Base-by-base conservation (phyloP, 2,797 vertebrate species). In the Pangasius krempfi region DNA sequence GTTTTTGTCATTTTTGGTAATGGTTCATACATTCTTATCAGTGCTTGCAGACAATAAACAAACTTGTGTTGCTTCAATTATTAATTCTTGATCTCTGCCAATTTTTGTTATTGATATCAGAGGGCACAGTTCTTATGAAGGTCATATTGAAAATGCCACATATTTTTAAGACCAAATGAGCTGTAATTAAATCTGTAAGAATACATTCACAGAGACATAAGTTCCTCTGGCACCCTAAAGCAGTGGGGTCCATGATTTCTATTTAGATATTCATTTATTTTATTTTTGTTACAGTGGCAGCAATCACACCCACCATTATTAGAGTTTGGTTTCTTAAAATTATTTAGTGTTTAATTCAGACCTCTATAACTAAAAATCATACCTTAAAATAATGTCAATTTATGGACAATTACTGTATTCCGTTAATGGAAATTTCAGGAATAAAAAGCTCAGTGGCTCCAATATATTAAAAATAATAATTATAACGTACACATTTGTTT, bases 21-120 rank as follows among this genome's bases (percentile, higher is more conserved):
- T 83, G 16, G 25, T 25, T 70, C 47, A 60, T 60, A 60, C 44
- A 20, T 27, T 68, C 64, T 4, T 30, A n/a, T 50, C 18, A 84
- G 22, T 62, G 12, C 50, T 86, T 73, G 13, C 64, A 66, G 18
- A n/a, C 22, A 79, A 70, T 84, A 40, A 84, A 70, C 13, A 76
- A 70, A 50, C 50, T 62, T 22, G 44, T 25, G 22, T 70, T 56
- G 68, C 14, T 73, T 83, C 14, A 64, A 0, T 7, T 70, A 33
- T 84, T 70, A 83, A 82, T 60, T 60, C 37, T n/a, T 84, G 56
- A 44, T 78, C 1, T 73, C 50, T 76, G 14, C 13, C 6, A 12
- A 14, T 79, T 70, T 78, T 73, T 60, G 40, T 22, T 72, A 78
- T 37, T 80, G 56, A 60, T 16, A 66, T 33, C 9, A 68, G n/a